phyloP scores from a whole-genome alignment of 2,113 vertebrate genomes.

The Heliornis fulica region DNA sequence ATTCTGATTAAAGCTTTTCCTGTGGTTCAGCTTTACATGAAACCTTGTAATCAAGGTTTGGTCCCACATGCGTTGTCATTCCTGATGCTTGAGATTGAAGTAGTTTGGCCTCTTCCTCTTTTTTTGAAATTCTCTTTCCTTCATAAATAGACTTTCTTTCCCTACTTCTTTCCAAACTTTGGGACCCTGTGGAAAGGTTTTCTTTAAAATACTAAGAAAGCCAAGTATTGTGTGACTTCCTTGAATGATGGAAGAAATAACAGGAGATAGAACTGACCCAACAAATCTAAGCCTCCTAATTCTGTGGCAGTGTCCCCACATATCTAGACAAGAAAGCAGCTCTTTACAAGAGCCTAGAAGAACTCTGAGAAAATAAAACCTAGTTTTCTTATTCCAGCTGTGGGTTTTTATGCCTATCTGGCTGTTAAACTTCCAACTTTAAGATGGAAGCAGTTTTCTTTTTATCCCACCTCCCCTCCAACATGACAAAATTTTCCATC shows the following conservation, averaged over 20 bases:
- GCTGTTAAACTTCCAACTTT: not conserved
- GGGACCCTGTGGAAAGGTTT: not conserved
- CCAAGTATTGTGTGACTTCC: not conserved
- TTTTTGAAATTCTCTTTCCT: not conserved
- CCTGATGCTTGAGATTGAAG: not conserved
- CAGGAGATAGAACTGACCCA: not conserved
- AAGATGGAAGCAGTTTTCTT: not conserved
- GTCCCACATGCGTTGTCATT: not conserved
- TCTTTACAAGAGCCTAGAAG: not conserved
- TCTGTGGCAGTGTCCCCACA: not conserved
- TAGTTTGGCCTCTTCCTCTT: not conserved
- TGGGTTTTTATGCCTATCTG: fast-evolving
- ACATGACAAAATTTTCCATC: not conserved
- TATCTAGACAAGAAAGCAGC: not conserved
- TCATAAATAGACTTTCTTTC: not conserved
- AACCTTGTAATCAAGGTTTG: not conserved
- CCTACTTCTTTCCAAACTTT: not conserved
- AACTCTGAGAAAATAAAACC: not conserved
- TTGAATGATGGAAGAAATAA: not conserved
- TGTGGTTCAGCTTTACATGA: not conserved
- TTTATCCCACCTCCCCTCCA: not conserved
- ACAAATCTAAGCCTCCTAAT: not conserved
- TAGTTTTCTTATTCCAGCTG: not conserved
- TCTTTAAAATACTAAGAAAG: not conserved
- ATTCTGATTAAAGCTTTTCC: not conserved